Conservation (phyloP, 1,140 invertebrate species). For the Caenorhabditis latens region DNA sequence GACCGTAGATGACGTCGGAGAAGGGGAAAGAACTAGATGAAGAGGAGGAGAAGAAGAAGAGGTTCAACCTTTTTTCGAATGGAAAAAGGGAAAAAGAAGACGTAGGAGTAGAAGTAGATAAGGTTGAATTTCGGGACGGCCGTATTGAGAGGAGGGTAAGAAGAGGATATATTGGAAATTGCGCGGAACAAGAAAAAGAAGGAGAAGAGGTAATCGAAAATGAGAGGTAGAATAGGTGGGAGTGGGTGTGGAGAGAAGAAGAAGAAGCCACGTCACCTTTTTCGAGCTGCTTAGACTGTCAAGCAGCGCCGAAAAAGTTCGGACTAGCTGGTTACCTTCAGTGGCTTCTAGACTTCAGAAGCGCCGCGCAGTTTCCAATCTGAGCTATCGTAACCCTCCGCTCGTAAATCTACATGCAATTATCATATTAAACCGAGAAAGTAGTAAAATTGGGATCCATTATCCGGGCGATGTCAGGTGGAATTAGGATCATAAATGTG, state of each 20-base stretch:
- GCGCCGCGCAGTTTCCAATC: too few species aligned
- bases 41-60: constrained; percentile 3
- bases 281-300: too few species aligned
- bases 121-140: constrained; percentile 45
- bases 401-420: too few species aligned
- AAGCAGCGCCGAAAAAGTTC: too few species aligned
- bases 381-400: too few species aligned
- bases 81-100: neutral
- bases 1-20: neutral
- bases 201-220: constrained; percentile 18
- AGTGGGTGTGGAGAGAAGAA: neutral
- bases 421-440: too few species aligned
- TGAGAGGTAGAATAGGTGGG: neutral
- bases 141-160: neutral
- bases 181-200: constrained; percentile 26
- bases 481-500: too few species aligned
- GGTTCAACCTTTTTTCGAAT: neutral
- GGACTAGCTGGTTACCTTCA: too few species aligned
- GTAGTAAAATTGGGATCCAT: too few species aligned
- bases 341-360: too few species aligned
- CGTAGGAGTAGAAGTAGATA: constrained; percentile 16
- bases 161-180: constrained; percentile 45
- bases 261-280: neutral
- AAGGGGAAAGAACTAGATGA: neutral
- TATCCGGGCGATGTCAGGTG: too few species aligned